Conservation (phyloP, 2,797 vertebrate species). For the Coccyzus lansbergi region DNA sequence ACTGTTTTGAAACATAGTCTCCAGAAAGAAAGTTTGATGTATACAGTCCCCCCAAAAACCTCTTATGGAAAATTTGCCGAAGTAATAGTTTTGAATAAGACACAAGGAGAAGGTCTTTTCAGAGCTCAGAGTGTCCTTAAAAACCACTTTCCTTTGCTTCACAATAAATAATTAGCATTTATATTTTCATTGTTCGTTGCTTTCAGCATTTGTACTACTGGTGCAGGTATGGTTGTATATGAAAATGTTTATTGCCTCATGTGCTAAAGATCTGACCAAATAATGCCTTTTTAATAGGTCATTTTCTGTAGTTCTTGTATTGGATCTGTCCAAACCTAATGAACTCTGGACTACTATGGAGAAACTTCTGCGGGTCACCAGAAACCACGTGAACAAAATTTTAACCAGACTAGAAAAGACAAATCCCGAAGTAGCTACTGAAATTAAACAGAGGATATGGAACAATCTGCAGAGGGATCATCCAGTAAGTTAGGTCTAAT, state of each 20-base stretch:
- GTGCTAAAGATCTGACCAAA: background rate
- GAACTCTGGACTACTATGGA: constrained; percentile 91
- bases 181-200: background rate
- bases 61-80: background rate
- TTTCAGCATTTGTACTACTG: background rate
- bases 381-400: constrained; percentile 83
- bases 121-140: background rate
- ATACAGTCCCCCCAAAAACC: background rate
- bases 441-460: constrained; percentile 75
- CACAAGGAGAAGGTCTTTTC: background rate
- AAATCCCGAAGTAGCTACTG: constrained; percentile 79
- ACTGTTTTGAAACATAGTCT: background rate
- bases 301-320: constrained; percentile 87
- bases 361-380: constrained; percentile 84
- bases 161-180: background rate
- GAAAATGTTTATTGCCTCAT: background rate
- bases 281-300: constrained; percentile 76
- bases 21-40: background rate
- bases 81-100: background rate
- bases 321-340: constrained; percentile 92
- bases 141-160: background rate
- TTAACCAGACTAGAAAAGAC: constrained; percentile 78
- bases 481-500: constrained; percentile 84
- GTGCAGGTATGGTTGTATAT: background rate
- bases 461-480: constrained; percentile 87